Evolutionary conservation across 2,888 invertebrate species (phyloP), one percentile per base, ranked within the genome.

Genomic region (Steinernema hermaphroditum): DNA sequence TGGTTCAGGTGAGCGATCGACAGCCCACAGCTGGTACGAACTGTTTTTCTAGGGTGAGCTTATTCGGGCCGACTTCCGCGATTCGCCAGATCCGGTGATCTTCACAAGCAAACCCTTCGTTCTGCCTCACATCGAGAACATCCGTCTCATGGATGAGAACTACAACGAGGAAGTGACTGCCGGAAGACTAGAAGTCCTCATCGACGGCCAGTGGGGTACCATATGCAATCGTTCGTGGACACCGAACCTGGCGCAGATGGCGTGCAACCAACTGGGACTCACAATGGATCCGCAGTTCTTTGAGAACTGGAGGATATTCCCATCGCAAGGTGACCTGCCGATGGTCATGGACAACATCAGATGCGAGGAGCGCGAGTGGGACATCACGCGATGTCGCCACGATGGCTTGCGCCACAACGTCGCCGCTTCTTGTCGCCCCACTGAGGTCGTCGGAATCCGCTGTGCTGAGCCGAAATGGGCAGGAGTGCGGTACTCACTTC

Each of bases 161-260:
- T 84, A 82, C n/a, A 82, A 80, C 46, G 82, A 80, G 57, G 77
- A 78, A 29, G 83, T 83, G 16, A 75, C 79, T 46, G 94, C 96
- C 89, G 98, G 98, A 0, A 90, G 96, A n/a, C 81, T 89, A 24
- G 89, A 91, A 89, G 91, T 96, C 0, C 91, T 57, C 9, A 57
- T 79, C 91, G 91, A 92, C 74, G 92, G 92, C 0, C 91, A 92
- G 86, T 97, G 97, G 97, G 97, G 97, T 43, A 96, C 96, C 0
- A 93, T 98, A 0, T 98, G 98, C 87, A 93, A 93, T 88, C 94
- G 97, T 86, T 93, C 93, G 62, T 98, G 97, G 96, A 94, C 92
- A 57, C 92, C 93, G 24, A 90, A 91, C 54, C 92, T 94, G 85
- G 95, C 98, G 0, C 93, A 95, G 0, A 88, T 97, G 68, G 94